phyloP scores from a whole-genome alignment of 1,140 invertebrate species.

The Lepidurus arcticus region DNA sequence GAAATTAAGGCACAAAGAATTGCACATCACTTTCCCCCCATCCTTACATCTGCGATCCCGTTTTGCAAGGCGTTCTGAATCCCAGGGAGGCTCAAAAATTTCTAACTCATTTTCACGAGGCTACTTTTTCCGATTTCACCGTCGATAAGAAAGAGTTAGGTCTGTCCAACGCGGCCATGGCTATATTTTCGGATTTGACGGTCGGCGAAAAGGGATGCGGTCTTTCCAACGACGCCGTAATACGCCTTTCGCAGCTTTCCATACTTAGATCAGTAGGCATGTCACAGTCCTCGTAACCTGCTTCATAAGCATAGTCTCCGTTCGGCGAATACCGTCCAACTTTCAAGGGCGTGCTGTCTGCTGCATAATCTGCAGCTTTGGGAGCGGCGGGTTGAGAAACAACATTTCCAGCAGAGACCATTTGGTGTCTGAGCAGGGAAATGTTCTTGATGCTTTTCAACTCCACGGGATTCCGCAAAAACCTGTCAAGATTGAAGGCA shows the following conservation, averaged over 20 bases:
- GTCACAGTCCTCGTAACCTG: constrained; percentile 34
- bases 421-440: constrained; percentile 76
- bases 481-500: constrained; percentile 54
- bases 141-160: not conserved
- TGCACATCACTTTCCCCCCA: not conserved
- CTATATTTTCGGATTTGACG: constrained; percentile 29
- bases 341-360: constrained; percentile 30
- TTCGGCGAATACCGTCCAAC: constrained; percentile 36
- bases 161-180: not conserved
- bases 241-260: constrained; percentile 36
- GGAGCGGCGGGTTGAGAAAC: constrained; percentile 34
- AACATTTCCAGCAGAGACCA: constrained; percentile 55
- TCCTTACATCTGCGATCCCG: not conserved
- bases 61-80: not conserved
- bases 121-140: not conserved
- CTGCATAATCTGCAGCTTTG: constrained; percentile 23
- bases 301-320: constrained; percentile 37
- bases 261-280: constrained; percentile 44
- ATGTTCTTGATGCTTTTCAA: constrained; percentile 90
- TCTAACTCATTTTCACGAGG: not conserved
- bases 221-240: not conserved
- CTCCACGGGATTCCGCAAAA: constrained; percentile 80
- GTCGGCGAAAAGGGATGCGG: constrained; percentile 24
- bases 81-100: not conserved
- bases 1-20: not conserved